Evolutionary conservation across 2,888 invertebrate species (phyloP).

Genomic region (Meiosimyza decipiens): DNA sequence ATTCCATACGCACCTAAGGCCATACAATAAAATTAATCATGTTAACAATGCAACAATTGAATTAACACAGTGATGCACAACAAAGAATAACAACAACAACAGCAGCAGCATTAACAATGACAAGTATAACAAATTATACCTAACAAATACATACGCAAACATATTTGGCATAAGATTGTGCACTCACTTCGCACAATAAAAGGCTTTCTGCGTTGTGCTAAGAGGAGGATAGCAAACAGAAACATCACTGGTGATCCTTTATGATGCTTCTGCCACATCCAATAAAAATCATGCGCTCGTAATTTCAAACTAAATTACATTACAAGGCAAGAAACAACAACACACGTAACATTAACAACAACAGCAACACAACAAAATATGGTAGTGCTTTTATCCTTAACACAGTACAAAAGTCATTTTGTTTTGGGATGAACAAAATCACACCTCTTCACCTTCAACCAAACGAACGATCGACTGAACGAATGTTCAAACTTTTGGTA

Average conservation of each 20-base stretch:
- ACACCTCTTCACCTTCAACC: slow-evolving; percentile 24
- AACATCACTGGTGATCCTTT: slow-evolving; percentile 16
- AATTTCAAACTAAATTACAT: slow-evolving; percentile 27
- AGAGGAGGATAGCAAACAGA: background rate
- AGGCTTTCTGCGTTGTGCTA: background rate
- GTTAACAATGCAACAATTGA: slow-evolving; percentile 12
- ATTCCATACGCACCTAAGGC: no score
- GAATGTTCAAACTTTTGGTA: no score
- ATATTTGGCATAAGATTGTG: background rate
- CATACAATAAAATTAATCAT: slow-evolving; percentile 4
- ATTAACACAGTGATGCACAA: slow-evolving; percentile 5
- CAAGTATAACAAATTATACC: slow-evolving; percentile 10
- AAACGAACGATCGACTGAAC: no score
- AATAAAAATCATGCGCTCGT: slow-evolving; percentile 30
- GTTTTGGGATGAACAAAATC: slow-evolving; percentile 19
- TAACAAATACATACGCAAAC: background rate
- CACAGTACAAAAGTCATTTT: slow-evolving; percentile 31
- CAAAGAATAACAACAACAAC: background rate
- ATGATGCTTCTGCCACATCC: slow-evolving; percentile 28
- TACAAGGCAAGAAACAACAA: slow-evolving; percentile 18
- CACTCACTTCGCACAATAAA: background rate
- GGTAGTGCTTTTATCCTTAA: background rate
- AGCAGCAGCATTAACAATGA: background rate
- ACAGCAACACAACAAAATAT: slow-evolving; percentile 19
- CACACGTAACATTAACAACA: slow-evolving; percentile 1